These are phyloP conservation scores for Galerucella calmariensis DNA, from an alignment of 2,888 invertebrate genomes.

Conservation along the genomic window DNA sequence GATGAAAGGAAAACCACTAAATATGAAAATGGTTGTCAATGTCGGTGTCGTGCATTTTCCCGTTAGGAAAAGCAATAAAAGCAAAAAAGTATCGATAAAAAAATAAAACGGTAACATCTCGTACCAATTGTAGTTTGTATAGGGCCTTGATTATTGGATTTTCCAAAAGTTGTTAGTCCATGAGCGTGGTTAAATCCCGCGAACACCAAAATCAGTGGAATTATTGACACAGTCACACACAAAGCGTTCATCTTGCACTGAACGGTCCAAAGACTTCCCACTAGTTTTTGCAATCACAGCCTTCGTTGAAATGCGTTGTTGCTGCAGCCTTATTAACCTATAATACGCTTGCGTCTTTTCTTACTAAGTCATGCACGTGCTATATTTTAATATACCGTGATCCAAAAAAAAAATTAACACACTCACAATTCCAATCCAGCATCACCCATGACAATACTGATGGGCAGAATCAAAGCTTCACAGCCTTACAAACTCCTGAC, in stretches of 20 bases:
- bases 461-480: too few relatives aligned
- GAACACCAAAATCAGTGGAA: constrained; percentile 68
- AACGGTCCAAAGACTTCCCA: constrained; percentile 39
- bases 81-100: constrained; percentile 36
- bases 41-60: constrained; percentile 40
- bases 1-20: constrained; percentile 47
- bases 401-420: constrained; percentile 25
- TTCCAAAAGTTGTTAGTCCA: constrained; percentile 64
- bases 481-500: too few relatives aligned
- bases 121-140: constrained; percentile 56
- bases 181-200: constrained; percentile 65
- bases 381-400: constrained; percentile 36
- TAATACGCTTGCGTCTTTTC: constrained; percentile 53
- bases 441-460: too few relatives aligned
- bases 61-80: constrained; percentile 30
- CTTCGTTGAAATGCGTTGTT: constrained; percentile 55
- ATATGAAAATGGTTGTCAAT: constrained; percentile 11
- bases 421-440: neutral
- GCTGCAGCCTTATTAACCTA: constrained; percentile 49
- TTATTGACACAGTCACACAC: constrained; percentile 65
- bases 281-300: constrained; percentile 57
- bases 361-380: constrained; percentile 57
- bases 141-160: constrained; percentile 55
- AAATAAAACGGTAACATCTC: constrained; percentile 36
- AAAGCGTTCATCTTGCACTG: constrained; percentile 61